These are phyloP conservation scores for Leptopilina syphax DNA, from an alignment of 2,888 invertebrate genomes.

Conservation along the genomic window DNA sequence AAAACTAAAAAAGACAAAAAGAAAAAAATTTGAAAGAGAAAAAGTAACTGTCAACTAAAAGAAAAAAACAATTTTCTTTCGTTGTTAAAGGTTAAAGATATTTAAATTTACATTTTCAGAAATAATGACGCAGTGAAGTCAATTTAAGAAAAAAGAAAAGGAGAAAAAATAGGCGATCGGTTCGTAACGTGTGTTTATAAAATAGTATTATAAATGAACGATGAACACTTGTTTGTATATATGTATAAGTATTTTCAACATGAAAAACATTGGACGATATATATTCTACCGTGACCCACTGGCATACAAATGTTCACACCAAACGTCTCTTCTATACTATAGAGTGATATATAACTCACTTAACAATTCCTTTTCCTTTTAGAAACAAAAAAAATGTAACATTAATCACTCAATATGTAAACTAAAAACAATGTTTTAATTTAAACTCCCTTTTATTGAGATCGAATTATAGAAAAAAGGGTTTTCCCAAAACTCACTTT, in stretches of 20 bases:
- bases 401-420: not conserved
- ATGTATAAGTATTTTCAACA: conserved; percentile 37
- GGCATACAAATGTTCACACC: conserved; percentile 62
- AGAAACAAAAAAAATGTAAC: not conserved
- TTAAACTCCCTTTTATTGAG: not conserved
- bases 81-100: no score
- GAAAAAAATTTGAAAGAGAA: no score
- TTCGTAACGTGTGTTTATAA: conserved; percentile 12
- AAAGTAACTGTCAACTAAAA: no score
- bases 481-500: not conserved
- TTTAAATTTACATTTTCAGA: no score
- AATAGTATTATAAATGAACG: not conserved
- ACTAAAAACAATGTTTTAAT: not conserved
- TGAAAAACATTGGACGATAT: conserved; percentile 63
- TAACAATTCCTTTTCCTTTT: conserved; percentile 18
- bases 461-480: not conserved
- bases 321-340: conserved; percentile 19
- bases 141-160: not conserved
- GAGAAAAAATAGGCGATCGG: not conserved
- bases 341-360: conserved; percentile 16
- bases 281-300: conserved; percentile 68
- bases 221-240: conserved; percentile 18
- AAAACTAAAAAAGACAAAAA: no score
- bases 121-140: no score
- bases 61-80: no score